Conservation (phyloP, 1,140 invertebrate genomes). For the Ptiloglossa arizonensis region DNA sequence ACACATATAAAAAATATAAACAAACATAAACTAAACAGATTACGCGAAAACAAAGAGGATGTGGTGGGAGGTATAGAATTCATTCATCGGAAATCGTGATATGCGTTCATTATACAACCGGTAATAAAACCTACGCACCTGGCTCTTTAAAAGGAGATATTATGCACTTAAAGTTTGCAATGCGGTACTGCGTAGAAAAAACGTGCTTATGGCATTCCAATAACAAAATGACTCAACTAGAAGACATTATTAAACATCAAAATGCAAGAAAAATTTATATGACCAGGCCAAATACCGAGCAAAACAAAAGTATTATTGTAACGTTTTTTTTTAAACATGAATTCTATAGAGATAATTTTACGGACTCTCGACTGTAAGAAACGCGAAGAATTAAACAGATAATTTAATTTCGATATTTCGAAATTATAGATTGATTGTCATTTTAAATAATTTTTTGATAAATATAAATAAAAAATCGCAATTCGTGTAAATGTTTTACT, state of each 20-base stretch:
- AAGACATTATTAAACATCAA: neutral
- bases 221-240: neutral
- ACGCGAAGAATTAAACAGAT: neutral
- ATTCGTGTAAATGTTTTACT: neutral
- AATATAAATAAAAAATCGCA: neutral
- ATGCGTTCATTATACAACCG: slow-evolving; percentile 46
- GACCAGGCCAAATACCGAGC: neutral
- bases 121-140: slow-evolving; percentile 66
- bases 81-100: slow-evolving; percentile 59
- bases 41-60: slow-evolving; percentile 13
- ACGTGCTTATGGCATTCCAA: neutral
- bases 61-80: slow-evolving; percentile 17
- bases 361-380: no score
- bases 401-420: neutral
- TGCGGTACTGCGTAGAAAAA: slow-evolving; percentile 27
- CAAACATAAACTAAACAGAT: neutral
- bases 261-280: neutral
- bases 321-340: neutral
- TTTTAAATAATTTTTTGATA: neutral
- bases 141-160: slow-evolving; percentile 68
- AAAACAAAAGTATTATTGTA: neutral
- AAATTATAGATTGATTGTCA: neutral
- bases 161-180: slow-evolving; percentile 26
- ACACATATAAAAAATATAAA: neutral
- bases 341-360: neutral